These are phyloP conservation scores for Holothuria glaberrima DNA, from an alignment of 35 echinoderm and acorn worm genomes.

Conservation along the genomic window DNA sequence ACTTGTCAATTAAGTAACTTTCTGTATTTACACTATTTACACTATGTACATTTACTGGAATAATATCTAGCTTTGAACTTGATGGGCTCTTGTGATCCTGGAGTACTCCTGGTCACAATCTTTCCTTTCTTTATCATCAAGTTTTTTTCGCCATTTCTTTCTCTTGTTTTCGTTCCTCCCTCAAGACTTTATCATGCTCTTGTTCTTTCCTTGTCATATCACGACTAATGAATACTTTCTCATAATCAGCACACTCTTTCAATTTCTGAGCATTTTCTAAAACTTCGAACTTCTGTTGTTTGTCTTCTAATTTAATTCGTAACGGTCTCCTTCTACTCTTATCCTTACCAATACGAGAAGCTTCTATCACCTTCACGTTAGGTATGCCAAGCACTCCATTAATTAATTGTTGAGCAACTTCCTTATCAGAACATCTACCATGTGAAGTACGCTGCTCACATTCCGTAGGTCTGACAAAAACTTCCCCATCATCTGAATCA, in stretches of 20 bases:
- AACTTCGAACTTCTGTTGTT: slow-evolving; percentile 10
- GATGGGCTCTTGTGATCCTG: too few relatives aligned
- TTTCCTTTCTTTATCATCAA: slow-evolving; percentile 34
- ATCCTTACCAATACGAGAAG: slow-evolving; percentile 3
- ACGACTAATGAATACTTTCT: slow-evolving; percentile 34
- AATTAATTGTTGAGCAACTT: slow-evolving; percentile 3
- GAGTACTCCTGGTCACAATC: slow-evolving; percentile 18
- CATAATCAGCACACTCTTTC: background rate
- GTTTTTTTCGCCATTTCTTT: slow-evolving; percentile 5
- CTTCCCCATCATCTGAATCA: background rate
- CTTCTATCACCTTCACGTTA: background rate
- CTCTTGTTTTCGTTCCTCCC: background rate
- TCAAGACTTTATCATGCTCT: background rate
- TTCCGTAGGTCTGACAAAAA: background rate
- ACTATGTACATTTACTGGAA: background rate
- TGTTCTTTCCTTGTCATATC: slow-evolving; percentile 3
- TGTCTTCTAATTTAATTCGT: background rate
- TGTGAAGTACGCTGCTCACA: background rate
- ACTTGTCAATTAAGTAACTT: background rate
- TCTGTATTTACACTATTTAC: slow-evolving; percentile 19
- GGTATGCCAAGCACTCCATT: slow-evolving; percentile 13
- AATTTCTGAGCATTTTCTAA: slow-evolving; percentile 5
- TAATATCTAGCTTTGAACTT: background rate
- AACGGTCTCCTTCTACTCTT: slow-evolving; percentile 9
- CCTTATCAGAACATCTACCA: background rate